Conservation (phyloP, 1,140 invertebrate species). For the Pinna nobilis region DNA sequence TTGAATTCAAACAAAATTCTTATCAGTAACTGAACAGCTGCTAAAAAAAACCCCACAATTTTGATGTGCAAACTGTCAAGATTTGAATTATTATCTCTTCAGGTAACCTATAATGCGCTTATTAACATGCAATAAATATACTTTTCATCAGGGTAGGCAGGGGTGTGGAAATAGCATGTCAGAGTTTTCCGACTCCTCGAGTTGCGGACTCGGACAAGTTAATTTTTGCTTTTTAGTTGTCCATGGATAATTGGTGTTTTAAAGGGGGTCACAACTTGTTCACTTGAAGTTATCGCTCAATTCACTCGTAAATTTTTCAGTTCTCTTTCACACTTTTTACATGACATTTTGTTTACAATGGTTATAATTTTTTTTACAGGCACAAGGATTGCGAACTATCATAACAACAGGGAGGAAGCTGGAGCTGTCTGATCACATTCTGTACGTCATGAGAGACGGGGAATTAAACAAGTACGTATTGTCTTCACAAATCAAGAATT, state of each 20-base stretch:
- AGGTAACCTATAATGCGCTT: background rate
- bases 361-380: constrained; percentile 58
- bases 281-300: too few relatives aligned
- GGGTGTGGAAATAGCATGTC: too few relatives aligned
- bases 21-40: too few relatives aligned
- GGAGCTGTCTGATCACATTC: constrained; percentile 68
- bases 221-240: background rate
- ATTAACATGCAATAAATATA: too few relatives aligned
- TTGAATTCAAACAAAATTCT: too few relatives aligned
- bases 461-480: constrained; percentile 55
- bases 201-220: too few relatives aligned
- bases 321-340: background rate
- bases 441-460: constrained; percentile 74
- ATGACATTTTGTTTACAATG: background rate
- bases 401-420: constrained; percentile 73
- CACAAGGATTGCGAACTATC: constrained; percentile 71
- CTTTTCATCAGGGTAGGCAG: too few relatives aligned
- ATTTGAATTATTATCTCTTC: background rate
- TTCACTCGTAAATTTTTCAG: background rate
- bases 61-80: background rate
- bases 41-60: background rate
- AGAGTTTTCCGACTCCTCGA: too few relatives aligned
- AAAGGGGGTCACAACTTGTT: too few relatives aligned
- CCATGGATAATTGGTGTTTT: background rate
- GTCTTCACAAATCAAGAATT: background rate